Conservation (phyloP, 1,140 invertebrate genomes). For the Elymnias hypermnestra region DNA sequence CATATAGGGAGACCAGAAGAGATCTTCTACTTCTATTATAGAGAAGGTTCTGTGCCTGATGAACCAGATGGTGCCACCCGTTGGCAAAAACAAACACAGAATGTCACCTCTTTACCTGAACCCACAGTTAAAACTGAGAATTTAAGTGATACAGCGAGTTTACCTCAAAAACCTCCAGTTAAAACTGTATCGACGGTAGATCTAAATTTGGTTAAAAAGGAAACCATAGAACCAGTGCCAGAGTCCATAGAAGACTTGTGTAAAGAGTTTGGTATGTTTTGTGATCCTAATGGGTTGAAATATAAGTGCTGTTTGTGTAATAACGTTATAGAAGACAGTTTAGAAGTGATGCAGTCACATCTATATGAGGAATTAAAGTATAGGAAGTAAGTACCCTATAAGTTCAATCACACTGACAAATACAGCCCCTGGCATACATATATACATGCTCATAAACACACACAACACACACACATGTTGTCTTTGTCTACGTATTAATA, state of each 20-base stretch:
- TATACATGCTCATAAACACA: too few relatives aligned
- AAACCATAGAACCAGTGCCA: conserved; percentile 26
- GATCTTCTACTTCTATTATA: conserved; percentile 58
- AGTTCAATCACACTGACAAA: not conserved
- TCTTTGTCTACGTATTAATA: too few relatives aligned
- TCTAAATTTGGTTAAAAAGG: conserved; percentile 52
- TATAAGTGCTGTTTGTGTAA: conserved; percentile 56
- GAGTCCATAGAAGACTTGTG: conserved; percentile 34
- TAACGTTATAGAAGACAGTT: conserved; percentile 38
- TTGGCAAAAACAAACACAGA: conserved; percentile 50
- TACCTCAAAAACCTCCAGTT: too few relatives aligned
- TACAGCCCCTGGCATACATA: too few relatives aligned
- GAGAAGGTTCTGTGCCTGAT: conserved; percentile 45
- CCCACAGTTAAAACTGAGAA: conserved; percentile 39
- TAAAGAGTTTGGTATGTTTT: conserved; percentile 42
- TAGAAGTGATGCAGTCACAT: conserved; percentile 56
- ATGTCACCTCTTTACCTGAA: conserved; percentile 11
- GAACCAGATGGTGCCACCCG: conserved; percentile 38
- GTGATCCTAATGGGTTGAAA: conserved; percentile 53
- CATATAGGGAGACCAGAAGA: conserved; percentile 41
- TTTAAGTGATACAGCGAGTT: not conserved
- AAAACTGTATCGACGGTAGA: too few relatives aligned
- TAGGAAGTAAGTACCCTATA: conserved; percentile 53
- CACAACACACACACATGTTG: too few relatives aligned
- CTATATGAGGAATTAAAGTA: conserved; percentile 63